A percentile compares a stretch with the other conserved stretches of the same genome.
phyloP scores from a whole-genome alignment of 2,888 invertebrate genomes.

The Xestia sexstrigata region DNA sequence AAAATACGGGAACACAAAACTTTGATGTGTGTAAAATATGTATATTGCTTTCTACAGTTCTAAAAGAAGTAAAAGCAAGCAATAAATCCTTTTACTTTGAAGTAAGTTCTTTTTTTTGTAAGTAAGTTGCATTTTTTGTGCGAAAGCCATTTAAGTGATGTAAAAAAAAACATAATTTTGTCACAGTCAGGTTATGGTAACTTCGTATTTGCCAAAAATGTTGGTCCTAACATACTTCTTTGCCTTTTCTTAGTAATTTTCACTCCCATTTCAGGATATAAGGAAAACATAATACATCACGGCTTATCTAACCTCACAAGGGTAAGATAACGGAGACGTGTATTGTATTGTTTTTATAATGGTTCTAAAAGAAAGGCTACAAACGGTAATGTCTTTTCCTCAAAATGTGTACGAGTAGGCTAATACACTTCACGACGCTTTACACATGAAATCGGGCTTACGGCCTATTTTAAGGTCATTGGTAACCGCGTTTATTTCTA shows the following conservation, averaged over 20 bases:
- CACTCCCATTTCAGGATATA: conserved; percentile 34
- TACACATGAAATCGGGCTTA: not conserved
- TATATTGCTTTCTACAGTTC: not conserved
- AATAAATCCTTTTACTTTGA: not conserved
- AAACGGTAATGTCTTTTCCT: conserved; percentile 25
- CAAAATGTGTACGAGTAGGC: not conserved
- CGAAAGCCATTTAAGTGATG: not conserved
- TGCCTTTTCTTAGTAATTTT: conserved; percentile 4
- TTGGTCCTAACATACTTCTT: not conserved
- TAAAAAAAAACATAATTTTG: not conserved
- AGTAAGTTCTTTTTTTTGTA: not conserved
- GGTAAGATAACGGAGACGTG: conserved; percentile 44
- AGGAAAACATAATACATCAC: conserved; percentile 58
- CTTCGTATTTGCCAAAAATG: not conserved
- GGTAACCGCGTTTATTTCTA: not conserved
- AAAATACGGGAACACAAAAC: not conserved
- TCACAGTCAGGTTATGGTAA: not conserved
- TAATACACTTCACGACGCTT: not conserved
- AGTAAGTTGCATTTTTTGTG: too few relatives aligned
- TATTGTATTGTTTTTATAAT: conserved; percentile 57
- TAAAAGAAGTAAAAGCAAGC: not conserved
- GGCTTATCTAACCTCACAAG: conserved; percentile 49
- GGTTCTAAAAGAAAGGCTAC: conserved; percentile 37
- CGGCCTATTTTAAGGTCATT: not conserved
- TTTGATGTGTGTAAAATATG: not conserved